These are phyloP conservation scores for Drosophila imparisetae DNA, from an alignment of 2,888 invertebrate genomes.

Conservation along the genomic window DNA sequence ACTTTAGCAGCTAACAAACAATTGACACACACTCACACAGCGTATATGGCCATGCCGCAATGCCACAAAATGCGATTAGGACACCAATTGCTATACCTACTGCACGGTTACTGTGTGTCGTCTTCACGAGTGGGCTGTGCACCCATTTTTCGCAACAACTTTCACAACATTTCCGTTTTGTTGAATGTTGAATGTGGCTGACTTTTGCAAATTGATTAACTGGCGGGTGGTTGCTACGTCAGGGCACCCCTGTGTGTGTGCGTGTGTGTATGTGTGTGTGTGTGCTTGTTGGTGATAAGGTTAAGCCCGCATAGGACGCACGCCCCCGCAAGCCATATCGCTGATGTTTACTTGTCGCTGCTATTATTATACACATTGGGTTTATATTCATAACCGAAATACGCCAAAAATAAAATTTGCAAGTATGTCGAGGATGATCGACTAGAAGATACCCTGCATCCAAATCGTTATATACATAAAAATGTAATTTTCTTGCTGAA, in stretches of 20 bases:
- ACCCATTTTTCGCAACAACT: slow-evolving; percentile 44
- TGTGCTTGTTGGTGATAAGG: slow-evolving; percentile 59
- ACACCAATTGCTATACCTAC: slow-evolving; percentile 37
- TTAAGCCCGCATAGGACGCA: slow-evolving; percentile 65
- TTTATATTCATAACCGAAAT: slow-evolving; percentile 62
- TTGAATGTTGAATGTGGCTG: slow-evolving; percentile 13
- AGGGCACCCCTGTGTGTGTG: slow-evolving; percentile 52
- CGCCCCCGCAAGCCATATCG: slow-evolving; percentile 54
- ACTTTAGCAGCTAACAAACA: slow-evolving; percentile 15
- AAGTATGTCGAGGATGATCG: background rate
- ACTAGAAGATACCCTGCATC: background rate
- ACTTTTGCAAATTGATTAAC: slow-evolving; percentile 50
- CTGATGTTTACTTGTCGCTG: slow-evolving; percentile 17
- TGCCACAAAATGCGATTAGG: slow-evolving; percentile 57
- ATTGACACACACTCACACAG: background rate
- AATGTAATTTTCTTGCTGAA: background rate
- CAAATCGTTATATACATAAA: background rate
- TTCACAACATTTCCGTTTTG: slow-evolving; percentile 62
- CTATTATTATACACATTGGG: slow-evolving; percentile 64
- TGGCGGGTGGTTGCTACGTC: slow-evolving; percentile 67
- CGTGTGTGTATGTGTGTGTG: slow-evolving; percentile 18
- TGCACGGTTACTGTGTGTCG: background rate
- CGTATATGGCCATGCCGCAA: slow-evolving; percentile 36
- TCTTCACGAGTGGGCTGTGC: slow-evolving; percentile 48
- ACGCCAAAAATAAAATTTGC: slow-evolving; percentile 9